Evolutionary conservation across 2,113 vertebrate species (phyloP).

Genomic region (Apeltes quadracus): DNA sequence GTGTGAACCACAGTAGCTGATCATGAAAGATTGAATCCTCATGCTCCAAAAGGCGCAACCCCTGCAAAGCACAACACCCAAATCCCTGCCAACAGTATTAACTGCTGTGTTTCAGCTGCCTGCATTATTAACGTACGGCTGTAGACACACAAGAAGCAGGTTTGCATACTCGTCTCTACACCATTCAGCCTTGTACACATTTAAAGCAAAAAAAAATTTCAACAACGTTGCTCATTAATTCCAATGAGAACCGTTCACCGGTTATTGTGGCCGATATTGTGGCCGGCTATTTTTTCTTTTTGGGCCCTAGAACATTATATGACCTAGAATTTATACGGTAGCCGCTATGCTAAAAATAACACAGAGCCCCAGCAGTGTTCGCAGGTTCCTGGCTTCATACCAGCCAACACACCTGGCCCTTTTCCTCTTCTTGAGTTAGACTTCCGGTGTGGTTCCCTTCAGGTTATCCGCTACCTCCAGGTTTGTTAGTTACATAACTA

Average conservation of each 20-base stretch:
- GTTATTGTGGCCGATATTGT: no score
- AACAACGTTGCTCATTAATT: not conserved
- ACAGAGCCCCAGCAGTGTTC: not conserved
- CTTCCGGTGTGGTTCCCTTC: not conserved
- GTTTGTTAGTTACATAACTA: not conserved
- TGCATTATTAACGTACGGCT: constrained; percentile 38
- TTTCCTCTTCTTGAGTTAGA: not conserved
- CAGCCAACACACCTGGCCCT: not conserved
- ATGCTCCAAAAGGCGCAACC: not conserved
- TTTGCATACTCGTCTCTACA: constrained; percentile 55
- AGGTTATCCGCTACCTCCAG: not conserved
- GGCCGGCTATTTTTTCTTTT: not conserved
- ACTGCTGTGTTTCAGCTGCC: constrained; percentile 48
- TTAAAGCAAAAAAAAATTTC: constrained; percentile 38
- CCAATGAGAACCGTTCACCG: not conserved
- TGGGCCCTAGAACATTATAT: not conserved
- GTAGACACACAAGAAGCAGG: constrained; percentile 48
- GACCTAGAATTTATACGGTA: not conserved
- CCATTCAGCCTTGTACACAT: constrained; percentile 46
- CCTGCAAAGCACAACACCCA: constrained; percentile 30
- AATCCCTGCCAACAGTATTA: constrained; percentile 44
- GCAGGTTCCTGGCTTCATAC: not conserved
- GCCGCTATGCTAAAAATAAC: not conserved
- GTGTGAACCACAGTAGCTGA: not conserved
- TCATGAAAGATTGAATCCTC: not conserved